Evolutionary conservation across 2,888 invertebrate species (phyloP).

Genomic region (Entomobrya multifasciata): DNA sequence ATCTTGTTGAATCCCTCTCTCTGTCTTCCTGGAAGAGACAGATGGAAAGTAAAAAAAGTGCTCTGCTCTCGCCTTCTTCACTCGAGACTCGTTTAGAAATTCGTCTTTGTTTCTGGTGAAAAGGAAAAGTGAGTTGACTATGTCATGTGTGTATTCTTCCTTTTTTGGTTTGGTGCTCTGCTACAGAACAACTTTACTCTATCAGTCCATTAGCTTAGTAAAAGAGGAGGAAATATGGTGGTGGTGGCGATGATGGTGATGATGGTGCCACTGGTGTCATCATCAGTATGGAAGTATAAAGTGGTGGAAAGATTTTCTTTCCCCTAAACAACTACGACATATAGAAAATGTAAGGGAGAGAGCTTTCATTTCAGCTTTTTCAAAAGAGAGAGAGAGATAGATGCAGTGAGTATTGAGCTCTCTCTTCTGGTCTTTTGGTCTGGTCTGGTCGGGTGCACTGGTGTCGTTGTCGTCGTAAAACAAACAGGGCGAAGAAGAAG

Average conservation of each 20-base stretch:
- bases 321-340: conserved; percentile 10
- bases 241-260: no score
- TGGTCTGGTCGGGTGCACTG: not conserved
- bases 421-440: not conserved
- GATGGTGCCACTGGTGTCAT: conserved; percentile 48
- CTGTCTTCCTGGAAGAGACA: conserved; percentile 36
- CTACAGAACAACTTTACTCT: conserved; percentile 13
- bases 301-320: conserved; percentile 18
- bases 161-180: conserved; percentile 8
- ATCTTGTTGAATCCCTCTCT: conserved; percentile 15
- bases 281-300: conserved; percentile 49
- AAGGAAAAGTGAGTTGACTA: no score
- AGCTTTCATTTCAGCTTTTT: not conserved
- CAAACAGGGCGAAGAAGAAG: conserved; percentile 15
- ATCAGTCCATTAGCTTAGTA: conserved; percentile 36
- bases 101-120: conserved; percentile 4
- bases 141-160: no score
- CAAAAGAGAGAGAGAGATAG: no score
- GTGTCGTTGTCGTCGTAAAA: not conserved
- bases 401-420: not conserved
- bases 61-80: conserved; percentile 41
- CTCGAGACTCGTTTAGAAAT: not conserved
- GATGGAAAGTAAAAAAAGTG: conserved; percentile 26
- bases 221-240: conserved; percentile 14
- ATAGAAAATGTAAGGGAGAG: not conserved